Percentiles rank a stretch among this genome's conserved stretches.
Conservation (phyloP, 2,797 vertebrate genomes). For the Falco columbarius region DNA sequence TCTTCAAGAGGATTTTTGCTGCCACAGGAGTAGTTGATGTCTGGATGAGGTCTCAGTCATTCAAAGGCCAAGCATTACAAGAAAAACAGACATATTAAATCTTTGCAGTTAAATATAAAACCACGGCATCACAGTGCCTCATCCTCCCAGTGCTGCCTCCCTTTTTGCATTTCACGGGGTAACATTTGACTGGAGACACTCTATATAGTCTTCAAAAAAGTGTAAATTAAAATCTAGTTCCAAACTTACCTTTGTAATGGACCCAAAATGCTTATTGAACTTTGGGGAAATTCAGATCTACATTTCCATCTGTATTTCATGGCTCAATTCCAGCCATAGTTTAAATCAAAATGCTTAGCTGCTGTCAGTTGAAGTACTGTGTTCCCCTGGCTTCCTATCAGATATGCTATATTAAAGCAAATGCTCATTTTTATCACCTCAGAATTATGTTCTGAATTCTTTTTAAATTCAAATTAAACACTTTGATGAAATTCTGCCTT, state of each 20-base stretch:
- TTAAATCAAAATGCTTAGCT: background rate
- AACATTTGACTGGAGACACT: background rate
- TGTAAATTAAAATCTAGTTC: background rate
- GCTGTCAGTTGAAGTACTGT: background rate
- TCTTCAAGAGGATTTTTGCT: background rate
- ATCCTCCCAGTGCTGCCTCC: background rate
- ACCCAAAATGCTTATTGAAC: background rate
- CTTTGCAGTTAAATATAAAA: background rate
- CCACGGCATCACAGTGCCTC: background rate
- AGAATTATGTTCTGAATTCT: background rate
- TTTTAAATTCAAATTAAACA: background rate
- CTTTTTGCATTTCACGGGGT: background rate
- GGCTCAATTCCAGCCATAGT: background rate
- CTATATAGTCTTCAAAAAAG: background rate
- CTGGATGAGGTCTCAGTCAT: background rate
- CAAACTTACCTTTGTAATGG: background rate
- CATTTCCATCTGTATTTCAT: background rate
- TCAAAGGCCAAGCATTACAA: background rate
- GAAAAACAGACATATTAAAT: background rate
- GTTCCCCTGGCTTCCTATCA: background rate
- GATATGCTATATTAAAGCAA: background rate
- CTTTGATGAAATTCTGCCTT: background rate
- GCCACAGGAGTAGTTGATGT: background rate
- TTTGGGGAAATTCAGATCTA: background rate
- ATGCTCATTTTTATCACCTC: background rate